phyloP scores from a whole-genome alignment of 2,888 invertebrate genomes.

The Pogonocherus hispidulus region DNA sequence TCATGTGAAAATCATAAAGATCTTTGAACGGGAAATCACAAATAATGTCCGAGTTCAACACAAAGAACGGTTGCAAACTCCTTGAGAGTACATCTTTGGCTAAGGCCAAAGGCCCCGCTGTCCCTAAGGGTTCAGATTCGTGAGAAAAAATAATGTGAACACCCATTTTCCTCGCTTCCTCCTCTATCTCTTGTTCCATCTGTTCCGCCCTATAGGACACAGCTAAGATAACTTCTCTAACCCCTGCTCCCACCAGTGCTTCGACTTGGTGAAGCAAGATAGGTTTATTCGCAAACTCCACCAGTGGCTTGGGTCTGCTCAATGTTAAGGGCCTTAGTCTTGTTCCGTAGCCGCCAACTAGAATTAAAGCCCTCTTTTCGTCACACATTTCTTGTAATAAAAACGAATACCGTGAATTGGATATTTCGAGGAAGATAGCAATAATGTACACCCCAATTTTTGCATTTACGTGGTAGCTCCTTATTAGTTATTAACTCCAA shows the following conservation, averaged over 20 bases:
- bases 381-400: constrained; percentile 33
- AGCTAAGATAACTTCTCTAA: constrained; percentile 92
- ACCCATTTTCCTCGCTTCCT: constrained; percentile 90
- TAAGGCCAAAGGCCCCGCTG: constrained; percentile 95
- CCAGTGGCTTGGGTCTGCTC: constrained; percentile 96
- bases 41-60: constrained; percentile 98
- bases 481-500: too few species aligned
- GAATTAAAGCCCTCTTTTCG: constrained; percentile 90
- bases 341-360: constrained; percentile 99
- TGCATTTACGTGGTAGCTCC: too few species aligned
- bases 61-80: constrained; percentile 94
- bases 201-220: constrained; percentile 98
- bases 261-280: constrained; percentile 98
- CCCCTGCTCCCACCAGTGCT: constrained; percentile 88
- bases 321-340: constrained; percentile 94
- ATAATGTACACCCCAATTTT: too few species aligned
- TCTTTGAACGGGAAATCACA: constrained; percentile 99
- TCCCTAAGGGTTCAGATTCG: constrained; percentile 96
- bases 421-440: too few species aligned
- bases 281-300: constrained; percentile 99
- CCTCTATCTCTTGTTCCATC: constrained; percentile 92
- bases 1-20: constrained; percentile 90
- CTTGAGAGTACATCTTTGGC: constrained; percentile 83
- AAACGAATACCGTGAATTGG: too few species aligned
- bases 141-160: constrained; percentile 94